Base-by-base conservation (phyloP, 2,113 vertebrate species). In the Gymnocephalus cernua region DNA sequence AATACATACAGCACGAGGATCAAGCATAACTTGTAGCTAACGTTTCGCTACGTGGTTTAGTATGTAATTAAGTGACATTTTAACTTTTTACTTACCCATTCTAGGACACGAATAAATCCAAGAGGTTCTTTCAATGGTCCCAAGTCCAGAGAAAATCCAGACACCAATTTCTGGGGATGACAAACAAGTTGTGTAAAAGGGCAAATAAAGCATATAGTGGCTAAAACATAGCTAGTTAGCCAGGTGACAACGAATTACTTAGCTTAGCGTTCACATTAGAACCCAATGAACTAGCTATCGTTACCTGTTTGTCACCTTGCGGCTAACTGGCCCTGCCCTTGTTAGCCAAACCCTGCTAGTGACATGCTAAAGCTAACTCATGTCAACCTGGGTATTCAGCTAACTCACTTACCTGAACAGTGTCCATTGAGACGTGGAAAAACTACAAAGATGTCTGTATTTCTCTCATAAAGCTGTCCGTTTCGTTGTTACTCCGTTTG, bases 21-120 rank as follows among this genome's bases (percentile, higher is more conserved):
- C 16, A 32, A 27, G 13, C 10, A 13, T 16, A 35, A 32, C 4
- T 14, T 68, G 61, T 16, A 65, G n/a, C 45, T 51, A 14, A 53
- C 3, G 2, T 19, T 9, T 44, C 19, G 4, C 27, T 44, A 29
- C 25, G 4, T 48, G 4, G n/a, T 56, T 35, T 27, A 5, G 5
- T 3, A 3, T 32, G 10, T 27, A n/a, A 1, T 56, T 32, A 44
- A 21, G 25, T 11, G 10, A 41, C 8, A 29, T 8, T 32, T 65
- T 48, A 6, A 50, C 11, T 56, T 25, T 63, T 44, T 21, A 93
- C 97, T 97, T 90, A 98, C 98, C 98, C 98, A 99, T 89, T 99
- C 96, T 78, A 99, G 92, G 64, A 97, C 90, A 77, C 97, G 98
- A 88, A 98, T 96, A 88, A 98, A 99, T 63, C 97, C 98, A 79